A percentile compares a stretch with the other conserved stretches of the same genome.
These are phyloP conservation scores for Dynastes hyllus DNA, from an alignment of 2,888 invertebrate species.

Conservation along the genomic window DNA sequence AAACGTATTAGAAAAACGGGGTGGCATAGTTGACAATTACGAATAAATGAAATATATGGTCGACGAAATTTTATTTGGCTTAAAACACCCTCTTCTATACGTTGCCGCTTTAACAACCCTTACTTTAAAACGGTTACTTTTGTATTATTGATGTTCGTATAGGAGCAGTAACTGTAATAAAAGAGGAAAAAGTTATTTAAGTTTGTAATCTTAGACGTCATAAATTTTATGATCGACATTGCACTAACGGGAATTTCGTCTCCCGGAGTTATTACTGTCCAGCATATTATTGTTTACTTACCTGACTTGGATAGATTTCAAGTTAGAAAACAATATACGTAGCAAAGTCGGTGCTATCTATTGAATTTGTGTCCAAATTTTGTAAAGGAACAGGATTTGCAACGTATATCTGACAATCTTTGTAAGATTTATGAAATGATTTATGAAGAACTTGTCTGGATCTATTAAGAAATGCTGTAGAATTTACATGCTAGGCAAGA, in stretches of 20 bases:
- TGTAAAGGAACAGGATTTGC: neutral
- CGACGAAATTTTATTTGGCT: constrained; percentile 6
- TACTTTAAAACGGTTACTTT: constrained; percentile 13
- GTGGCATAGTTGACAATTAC: constrained; percentile 33
- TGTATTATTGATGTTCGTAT: constrained; percentile 14
- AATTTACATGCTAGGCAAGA: too few species aligned
- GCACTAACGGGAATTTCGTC: constrained; percentile 16
- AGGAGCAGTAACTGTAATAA: constrained; percentile 14
- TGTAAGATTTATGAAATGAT: too few species aligned
- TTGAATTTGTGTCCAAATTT: neutral
- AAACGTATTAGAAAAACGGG: neutral
- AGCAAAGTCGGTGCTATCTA: neutral
- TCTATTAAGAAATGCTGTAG: too few species aligned
- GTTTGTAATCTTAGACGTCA: constrained; percentile 25
- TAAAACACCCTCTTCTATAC: neutral
- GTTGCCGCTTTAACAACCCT: constrained; percentile 13
- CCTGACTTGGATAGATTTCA: constrained; percentile 1
- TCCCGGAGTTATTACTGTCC: constrained; percentile 4
- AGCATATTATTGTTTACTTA: constrained; percentile 1
- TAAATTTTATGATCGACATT: constrained; percentile 32
- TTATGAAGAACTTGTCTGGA: too few species aligned
- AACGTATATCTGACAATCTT: too few species aligned
- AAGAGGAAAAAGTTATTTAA: constrained; percentile 16
- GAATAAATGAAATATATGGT: constrained; percentile 27
- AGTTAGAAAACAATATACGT: neutral